Evolutionary conservation across 2,888 invertebrate genomes (phyloP).

Genomic region (Athetis lepigone): DNA sequence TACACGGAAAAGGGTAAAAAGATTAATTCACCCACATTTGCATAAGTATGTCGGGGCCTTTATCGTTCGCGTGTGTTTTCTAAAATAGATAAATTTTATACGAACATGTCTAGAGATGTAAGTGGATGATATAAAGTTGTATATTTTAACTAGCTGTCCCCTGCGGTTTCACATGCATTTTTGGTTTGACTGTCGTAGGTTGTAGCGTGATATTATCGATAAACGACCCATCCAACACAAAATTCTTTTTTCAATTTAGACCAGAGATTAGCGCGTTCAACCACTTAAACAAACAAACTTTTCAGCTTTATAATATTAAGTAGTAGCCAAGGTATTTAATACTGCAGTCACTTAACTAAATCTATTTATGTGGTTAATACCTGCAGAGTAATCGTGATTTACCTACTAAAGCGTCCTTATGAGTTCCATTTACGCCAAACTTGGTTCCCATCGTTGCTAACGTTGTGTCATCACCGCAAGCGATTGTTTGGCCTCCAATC

Average conservation of each 20-base stretch:
- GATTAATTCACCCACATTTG: slow-evolving; percentile 51
- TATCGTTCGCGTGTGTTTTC: slow-evolving; percentile 26
- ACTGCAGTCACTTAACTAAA: neutral
- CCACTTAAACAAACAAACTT: no score
- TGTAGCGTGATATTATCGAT: no score
- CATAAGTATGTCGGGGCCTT: slow-evolving; percentile 42
- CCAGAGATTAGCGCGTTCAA: no score
- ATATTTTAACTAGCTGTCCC: neutral
- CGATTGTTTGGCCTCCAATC: slow-evolving; percentile 30
- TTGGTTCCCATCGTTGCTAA: slow-evolving; percentile 22
- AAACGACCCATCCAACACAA: no score
- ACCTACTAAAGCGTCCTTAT: slow-evolving; percentile 32
- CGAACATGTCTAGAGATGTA: neutral
- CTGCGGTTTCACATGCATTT: no score
- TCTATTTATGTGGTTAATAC: slow-evolving; percentile 14
- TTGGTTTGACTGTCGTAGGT: no score
- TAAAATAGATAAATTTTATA: slow-evolving; percentile 37
- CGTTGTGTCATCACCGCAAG: slow-evolving; percentile 30
- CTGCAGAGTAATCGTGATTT: slow-evolving; percentile 32
- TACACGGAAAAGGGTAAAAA: slow-evolving; percentile 44
- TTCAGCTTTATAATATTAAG: no score
- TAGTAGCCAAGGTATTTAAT: no score
- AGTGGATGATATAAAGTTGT: neutral
- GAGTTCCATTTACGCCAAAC: slow-evolving; percentile 39
- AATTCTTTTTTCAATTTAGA: no score